These are phyloP conservation scores for Diplosoma virens DNA, from an alignment of 23 tunicate genomes.

Conservation along the genomic window DNA sequence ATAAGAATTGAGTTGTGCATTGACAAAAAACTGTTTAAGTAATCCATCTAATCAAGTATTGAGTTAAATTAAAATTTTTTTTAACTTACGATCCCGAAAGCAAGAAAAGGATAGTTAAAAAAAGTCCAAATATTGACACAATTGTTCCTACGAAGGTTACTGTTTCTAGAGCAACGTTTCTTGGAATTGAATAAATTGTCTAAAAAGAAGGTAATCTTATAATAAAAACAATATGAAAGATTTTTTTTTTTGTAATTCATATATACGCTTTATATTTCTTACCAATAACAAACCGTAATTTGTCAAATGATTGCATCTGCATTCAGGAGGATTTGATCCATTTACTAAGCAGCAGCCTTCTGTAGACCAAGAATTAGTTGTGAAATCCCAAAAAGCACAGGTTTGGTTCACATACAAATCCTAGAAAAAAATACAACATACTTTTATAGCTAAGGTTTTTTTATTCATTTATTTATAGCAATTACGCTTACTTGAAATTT, in stretches of 20 bases:
- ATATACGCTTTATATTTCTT: neutral
- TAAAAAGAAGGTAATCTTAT: too few relatives aligned
- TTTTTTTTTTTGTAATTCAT: neutral
- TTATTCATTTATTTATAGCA: too few relatives aligned
- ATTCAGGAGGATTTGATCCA: neutral
- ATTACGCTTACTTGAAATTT: too few relatives aligned
- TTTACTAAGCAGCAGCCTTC: neutral
- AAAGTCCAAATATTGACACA: neutral
- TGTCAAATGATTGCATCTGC: conserved; percentile 6
- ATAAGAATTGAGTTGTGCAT: too few relatives aligned
- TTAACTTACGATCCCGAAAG: neutral
- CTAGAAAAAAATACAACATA: too few relatives aligned
- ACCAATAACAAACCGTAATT: neutral
- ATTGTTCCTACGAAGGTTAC: neutral
- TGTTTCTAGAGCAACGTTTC: neutral
- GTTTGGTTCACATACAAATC: neutral
- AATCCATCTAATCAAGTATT: too few relatives aligned
- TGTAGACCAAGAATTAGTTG: neutral
- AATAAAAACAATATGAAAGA: too few relatives aligned
- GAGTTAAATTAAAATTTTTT: too few relatives aligned
- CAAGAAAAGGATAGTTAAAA: neutral
- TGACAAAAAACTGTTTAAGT: too few relatives aligned
- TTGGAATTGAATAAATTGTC: neutral
- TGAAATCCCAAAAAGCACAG: neutral
- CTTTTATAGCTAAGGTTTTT: too few relatives aligned